A percentile compares a stretch with the other conserved stretches of the same genome.
These are phyloP conservation scores for Meganola albula DNA, from an alignment of 2,888 invertebrate species.

Conservation along the genomic window DNA sequence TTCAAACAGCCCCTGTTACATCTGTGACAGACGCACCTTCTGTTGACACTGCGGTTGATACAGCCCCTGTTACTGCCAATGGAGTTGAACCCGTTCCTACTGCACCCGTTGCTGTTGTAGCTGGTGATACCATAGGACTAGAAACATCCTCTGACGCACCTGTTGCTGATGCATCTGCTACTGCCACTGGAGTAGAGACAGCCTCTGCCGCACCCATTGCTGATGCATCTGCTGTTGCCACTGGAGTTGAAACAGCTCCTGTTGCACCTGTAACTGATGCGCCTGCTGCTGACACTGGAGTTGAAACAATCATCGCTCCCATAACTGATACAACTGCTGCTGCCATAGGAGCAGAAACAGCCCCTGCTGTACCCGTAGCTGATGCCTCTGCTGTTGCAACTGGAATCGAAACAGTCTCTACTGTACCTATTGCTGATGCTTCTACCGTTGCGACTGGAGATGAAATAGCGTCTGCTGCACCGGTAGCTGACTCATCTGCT, in stretches of 20 bases:
- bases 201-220: background rate
- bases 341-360: background rate
- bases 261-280: background rate
- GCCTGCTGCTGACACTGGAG: background rate
- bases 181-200: background rate
- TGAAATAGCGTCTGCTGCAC: background rate
- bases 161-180: conserved; percentile 6
- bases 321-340: background rate
- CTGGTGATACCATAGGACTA: too few species aligned
- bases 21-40: background rate
- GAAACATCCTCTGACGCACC: background rate
- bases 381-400: background rate
- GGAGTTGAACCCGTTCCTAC: background rate
- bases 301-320: background rate
- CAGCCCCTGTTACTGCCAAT: background rate
- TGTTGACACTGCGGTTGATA: background rate
- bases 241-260: background rate
- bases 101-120: too few species aligned
- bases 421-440: background rate
- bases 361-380: background rate
- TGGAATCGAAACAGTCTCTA: too few species aligned
- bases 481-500: background rate
- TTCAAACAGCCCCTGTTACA: background rate
- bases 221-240: background rate
- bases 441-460: too few species aligned